Base-by-base conservation (phyloP, 2,113 vertebrate species). In the Plecturocebus donacophilus region DNA sequence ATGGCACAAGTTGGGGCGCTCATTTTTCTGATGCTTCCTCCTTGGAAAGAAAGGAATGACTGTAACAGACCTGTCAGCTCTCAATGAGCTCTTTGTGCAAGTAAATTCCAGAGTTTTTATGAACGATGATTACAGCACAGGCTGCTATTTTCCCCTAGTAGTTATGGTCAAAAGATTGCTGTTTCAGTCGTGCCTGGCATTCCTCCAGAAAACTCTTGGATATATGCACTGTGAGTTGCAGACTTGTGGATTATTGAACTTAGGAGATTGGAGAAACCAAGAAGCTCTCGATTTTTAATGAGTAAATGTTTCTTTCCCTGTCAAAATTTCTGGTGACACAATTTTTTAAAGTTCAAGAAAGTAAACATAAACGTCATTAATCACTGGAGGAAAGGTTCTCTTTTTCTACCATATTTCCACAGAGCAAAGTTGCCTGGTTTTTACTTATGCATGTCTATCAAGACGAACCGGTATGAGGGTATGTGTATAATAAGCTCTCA, bases 11-110 rank as follows among this genome's bases (percentile, higher is more conserved):
- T 45, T 47, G 21, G 16, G 20, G 1, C 21, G 56, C 91, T 90
- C 75, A 6, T 5, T 95, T 97, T 97, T 86, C 84, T 84, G 89
- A 49, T 16, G 14, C 27, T 86, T 91, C 64, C 83, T 92, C 30
- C 73, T 4, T 1, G 90, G 86, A 56, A 68, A 96, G 87, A 97
- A 96, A 92, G 94, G 16, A 97, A 96, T 80, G 93, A 87, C 76
- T 97, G 84, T 85, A 77, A 49, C 87, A 92, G 93, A 94, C 8
- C 91, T 61, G 30, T 90, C 64, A 30, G 47, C 87, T 85, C 66
- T 98, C 97, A 98, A 97, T 95, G 87, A 94, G 90, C 84, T 90
- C 95, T 98, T 98, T 98, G 97, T 97, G 96, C 76, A 92, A 85
- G 84, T 23, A 88, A 90, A 97, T 97, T 92, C 97, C 96, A 95